A percentile compares a stretch with the other conserved stretches of the same genome.
Evolutionary conservation across 2,797 vertebrate genomes (phyloP).

Genomic region (Channallabes apus): DNA sequence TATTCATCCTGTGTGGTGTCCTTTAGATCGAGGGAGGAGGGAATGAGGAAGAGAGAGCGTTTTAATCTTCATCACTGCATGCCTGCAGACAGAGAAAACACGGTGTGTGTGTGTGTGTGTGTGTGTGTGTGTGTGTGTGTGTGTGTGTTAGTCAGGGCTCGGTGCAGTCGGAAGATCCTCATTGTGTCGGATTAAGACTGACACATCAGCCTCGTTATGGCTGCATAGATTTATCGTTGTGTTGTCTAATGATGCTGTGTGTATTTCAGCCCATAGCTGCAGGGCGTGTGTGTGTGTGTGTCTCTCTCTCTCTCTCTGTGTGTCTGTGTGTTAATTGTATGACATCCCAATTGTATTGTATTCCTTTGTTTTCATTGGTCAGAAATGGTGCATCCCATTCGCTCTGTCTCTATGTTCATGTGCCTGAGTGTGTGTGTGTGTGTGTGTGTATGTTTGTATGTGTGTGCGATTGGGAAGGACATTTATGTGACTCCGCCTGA

Average conservation of each 20-base stretch:
- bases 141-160: constrained; percentile 13
- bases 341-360: background rate
- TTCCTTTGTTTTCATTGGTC: constrained; percentile 3
- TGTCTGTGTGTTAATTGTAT: constrained; percentile 12
- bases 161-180: constrained; percentile 21
- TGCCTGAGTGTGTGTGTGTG: background rate
- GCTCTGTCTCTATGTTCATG: background rate
- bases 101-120: constrained; percentile 9
- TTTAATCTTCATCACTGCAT: constrained; percentile 47
- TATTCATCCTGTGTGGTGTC: constrained; percentile 46
- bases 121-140: constrained; percentile 8
- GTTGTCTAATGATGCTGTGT: constrained; percentile 22
- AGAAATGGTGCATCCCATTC: background rate
- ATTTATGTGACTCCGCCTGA: background rate
- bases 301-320: background rate
- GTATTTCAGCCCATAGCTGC: constrained; percentile 17
- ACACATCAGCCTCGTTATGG: constrained; percentile 41
- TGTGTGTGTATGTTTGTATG: background rate
- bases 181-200: constrained; percentile 40
- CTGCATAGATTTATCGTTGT: constrained; percentile 32
- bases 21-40: constrained; percentile 37
- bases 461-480: constrained; percentile 15
- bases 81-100: constrained; percentile 32
- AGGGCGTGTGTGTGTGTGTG: background rate
- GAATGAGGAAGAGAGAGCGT: constrained; percentile 25